These are phyloP conservation scores for Rhynchotus rufescens DNA, from an alignment of 2,797 vertebrate genomes.

Conservation along the genomic window DNA sequence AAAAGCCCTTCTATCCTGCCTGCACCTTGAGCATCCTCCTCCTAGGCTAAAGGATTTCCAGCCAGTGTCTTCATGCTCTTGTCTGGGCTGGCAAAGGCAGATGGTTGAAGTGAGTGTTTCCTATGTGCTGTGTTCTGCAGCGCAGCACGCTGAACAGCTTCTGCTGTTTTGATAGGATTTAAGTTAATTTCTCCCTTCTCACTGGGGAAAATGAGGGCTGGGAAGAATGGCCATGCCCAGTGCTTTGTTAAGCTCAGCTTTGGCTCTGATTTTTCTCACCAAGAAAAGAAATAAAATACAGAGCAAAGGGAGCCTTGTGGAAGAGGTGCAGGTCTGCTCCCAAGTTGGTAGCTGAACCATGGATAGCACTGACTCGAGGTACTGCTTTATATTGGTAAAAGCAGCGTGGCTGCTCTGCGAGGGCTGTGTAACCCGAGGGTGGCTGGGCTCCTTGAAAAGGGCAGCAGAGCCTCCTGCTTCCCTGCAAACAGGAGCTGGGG, in stretches of 20 bases:
- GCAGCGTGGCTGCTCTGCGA: slow-evolving; percentile 60
- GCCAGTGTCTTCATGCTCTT: neutral
- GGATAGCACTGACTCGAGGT: slow-evolving; percentile 25
- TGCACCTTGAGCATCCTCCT: neutral
- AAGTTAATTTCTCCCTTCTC: slow-evolving; percentile 16
- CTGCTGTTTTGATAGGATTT: slow-evolving; percentile 21
- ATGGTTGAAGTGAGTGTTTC: neutral
- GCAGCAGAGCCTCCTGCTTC: slow-evolving; percentile 32
- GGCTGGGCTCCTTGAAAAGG: slow-evolving; percentile 42
- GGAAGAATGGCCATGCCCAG: slow-evolving; percentile 37
- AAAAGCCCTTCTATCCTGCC: neutral
- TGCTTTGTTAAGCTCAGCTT: slow-evolving; percentile 48
- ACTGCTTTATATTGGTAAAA: slow-evolving; percentile 50
- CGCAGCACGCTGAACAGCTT: slow-evolving; percentile 3
- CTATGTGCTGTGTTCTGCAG: neutral
- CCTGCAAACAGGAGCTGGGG: neutral
- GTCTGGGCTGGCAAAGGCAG: slow-evolving; percentile 17
- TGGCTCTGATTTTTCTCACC: slow-evolving; percentile 21
- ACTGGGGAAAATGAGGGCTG: slow-evolving; percentile 39
- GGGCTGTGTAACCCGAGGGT: slow-evolving; percentile 54
- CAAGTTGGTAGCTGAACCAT: neutral
- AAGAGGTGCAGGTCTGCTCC: slow-evolving; percentile 36
- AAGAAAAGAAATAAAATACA: slow-evolving; percentile 50
- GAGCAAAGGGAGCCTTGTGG: slow-evolving; percentile 30
- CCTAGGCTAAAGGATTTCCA: slow-evolving; percentile 44